Conservation (phyloP, 2,797 vertebrate species). For the Rhinoraja longicauda region DNA sequence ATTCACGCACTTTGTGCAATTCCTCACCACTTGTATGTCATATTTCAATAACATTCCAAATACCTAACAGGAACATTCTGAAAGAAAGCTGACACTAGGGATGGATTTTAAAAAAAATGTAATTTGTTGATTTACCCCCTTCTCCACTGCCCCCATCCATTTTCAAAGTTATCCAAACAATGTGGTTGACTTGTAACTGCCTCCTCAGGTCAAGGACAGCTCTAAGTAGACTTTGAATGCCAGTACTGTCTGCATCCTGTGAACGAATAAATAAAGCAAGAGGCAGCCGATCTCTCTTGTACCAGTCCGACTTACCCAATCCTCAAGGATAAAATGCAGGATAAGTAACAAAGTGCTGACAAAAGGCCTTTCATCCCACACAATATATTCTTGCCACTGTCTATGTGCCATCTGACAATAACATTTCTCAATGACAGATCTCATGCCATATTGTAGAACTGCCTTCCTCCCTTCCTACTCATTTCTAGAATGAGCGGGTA, state of each 20-base stretch:
- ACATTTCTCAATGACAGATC: background rate
- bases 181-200: too few relatives aligned
- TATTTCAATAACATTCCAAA: constrained; percentile 9
- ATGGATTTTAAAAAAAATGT: background rate
- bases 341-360: background rate
- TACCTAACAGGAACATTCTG: constrained; percentile 7
- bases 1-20: background rate
- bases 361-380: background rate
- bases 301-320: background rate
- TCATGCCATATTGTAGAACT: background rate
- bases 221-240: too few relatives aligned
- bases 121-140: background rate
- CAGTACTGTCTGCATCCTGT: too few relatives aligned
- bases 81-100: background rate
- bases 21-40: background rate
- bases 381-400: background rate
- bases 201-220: too few relatives aligned
- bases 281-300: background rate
- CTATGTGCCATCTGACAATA: background rate
- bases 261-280: too few relatives aligned
- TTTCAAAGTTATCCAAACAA: background rate
- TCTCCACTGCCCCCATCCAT: background rate
- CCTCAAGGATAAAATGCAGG: background rate
- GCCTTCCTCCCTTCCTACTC: too few relatives aligned
- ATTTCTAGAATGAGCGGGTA: too few relatives aligned